A percentile compares a stretch with the other conserved stretches of the same genome.
phyloP scores from a whole-genome alignment of 2,888 invertebrate species.

The Heliconius hortense region DNA sequence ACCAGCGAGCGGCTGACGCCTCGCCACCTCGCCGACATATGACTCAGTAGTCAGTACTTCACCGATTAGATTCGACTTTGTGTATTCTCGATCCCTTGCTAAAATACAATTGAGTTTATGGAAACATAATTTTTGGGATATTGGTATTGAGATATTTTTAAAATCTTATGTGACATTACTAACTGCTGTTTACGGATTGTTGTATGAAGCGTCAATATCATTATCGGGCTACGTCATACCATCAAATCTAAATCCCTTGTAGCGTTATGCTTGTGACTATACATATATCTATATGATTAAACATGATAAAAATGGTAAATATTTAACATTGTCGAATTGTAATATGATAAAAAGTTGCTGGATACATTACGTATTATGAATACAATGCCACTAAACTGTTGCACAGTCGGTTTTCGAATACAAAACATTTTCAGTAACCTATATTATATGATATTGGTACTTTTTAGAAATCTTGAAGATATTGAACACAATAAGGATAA shows the following conservation, averaged over 20 bases:
- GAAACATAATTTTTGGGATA: neutral
- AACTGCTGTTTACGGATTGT: neutral
- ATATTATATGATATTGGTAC: neutral
- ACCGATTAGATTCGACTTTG: conserved; percentile 53
- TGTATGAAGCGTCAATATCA: neutral
- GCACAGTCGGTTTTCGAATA: neutral
- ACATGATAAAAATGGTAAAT: conserved; percentile 4
- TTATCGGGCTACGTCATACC: neutral
- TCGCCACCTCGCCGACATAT: conserved; percentile 47
- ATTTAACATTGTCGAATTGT: conserved; percentile 15
- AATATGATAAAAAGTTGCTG: conserved; percentile 16
- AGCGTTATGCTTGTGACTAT: neutral
- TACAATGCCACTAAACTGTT: conserved; percentile 1
- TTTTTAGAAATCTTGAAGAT: neutral
- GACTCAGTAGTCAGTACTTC: conserved; percentile 59
- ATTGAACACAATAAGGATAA: neutral
- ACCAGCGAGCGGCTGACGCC: conserved; percentile 16
- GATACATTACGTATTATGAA: conserved; percentile 6
- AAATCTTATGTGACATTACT: neutral
- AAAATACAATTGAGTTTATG: neutral
- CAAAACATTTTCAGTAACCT: neutral
- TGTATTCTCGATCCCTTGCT: conserved; percentile 39
- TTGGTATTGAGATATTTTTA: neutral
- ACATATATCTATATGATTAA: neutral
- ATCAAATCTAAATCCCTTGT: neutral